Evolutionary conservation across 2,113 vertebrate species (phyloP).

Genomic region (Dinomys branickii): DNA sequence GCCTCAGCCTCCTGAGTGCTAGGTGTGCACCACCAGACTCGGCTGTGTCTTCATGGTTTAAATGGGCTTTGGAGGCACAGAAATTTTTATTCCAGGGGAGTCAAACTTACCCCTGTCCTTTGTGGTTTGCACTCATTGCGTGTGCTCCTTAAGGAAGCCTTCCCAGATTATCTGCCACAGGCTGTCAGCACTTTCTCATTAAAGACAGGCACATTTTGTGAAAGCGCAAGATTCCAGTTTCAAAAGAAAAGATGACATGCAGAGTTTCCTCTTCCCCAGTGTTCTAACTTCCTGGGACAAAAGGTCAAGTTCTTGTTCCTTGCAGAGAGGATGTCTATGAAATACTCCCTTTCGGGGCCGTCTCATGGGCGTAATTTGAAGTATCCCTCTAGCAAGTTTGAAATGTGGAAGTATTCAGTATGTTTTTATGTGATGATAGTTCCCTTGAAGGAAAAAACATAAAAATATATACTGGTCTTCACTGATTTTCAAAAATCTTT

Average conservation of each 20-base stretch:
- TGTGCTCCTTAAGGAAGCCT: not conserved
- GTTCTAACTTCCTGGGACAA: conserved; percentile 43
- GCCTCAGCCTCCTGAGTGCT: too few relatives aligned
- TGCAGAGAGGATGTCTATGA: not conserved
- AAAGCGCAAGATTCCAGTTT: not conserved
- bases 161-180: not conserved
- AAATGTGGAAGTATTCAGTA: not conserved
- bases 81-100: not conserved
- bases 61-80: not conserved
- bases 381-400: not conserved
- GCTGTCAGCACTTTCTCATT: not conserved
- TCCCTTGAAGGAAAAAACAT: not conserved
- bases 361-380: not conserved
- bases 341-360: not conserved
- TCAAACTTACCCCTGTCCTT: not conserved
- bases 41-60: not conserved
- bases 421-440: not conserved
- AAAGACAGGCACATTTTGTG: not conserved
- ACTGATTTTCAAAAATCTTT: not conserved
- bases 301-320: conserved; percentile 23
- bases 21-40: too few relatives aligned
- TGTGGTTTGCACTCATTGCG: not conserved
- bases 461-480: not conserved
- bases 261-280: not conserved
- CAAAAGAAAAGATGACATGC: not conserved